Conservation (phyloP, 2,113 vertebrate genomes). For the Desmodus rotundus region DNA sequence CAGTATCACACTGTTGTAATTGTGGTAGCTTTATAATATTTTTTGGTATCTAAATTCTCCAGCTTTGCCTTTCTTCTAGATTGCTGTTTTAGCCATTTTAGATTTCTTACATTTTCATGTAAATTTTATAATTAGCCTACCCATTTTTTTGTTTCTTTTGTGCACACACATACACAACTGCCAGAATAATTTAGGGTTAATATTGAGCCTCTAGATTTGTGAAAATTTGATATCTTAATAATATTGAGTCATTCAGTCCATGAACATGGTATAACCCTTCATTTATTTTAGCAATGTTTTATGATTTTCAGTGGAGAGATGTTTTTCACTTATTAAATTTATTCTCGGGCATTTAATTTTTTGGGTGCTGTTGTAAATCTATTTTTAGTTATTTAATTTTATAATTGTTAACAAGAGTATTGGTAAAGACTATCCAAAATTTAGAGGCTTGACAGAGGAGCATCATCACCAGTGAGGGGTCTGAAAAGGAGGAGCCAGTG, state of each 20-base stretch:
- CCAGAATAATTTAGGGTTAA: neutral
- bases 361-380: conserved; percentile 6
- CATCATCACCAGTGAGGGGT: neutral
- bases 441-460: neutral
- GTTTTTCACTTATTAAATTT: conserved; percentile 1
- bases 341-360: neutral
- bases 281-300: neutral
- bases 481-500: neutral
- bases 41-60: neutral
- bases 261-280: neutral
- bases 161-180: neutral
- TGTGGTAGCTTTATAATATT: neutral
- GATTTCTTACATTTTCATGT: neutral
- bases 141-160: neutral
- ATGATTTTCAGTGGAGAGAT: neutral
- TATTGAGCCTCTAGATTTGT: neutral
- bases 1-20: neutral
- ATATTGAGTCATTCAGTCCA: neutral
- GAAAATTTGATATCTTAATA: neutral
- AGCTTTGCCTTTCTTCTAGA: neutral
- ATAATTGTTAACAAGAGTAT: conserved; percentile 1
- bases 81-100: neutral
- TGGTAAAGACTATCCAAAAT: neutral
- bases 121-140: neutral
- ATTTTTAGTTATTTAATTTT: conserved; percentile 29